Percentiles rank a stretch among this genome's conserved stretches.
Evolutionary conservation across 2,888 invertebrate species (phyloP).

Genomic region (Stenolophus ochropezus): DNA sequence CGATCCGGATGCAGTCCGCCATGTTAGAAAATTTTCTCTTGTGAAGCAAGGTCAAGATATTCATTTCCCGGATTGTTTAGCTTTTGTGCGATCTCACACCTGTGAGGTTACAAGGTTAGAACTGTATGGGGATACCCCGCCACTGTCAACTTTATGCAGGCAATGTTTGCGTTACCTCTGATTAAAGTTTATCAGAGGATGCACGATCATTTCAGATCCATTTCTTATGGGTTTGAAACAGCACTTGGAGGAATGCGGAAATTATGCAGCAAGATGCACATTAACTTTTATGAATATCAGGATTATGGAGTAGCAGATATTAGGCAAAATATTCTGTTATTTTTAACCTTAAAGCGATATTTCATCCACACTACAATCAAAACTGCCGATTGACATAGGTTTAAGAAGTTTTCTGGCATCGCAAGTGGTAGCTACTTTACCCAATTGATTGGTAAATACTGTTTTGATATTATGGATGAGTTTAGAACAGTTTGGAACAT

Average conservation of each 20-base stretch:
- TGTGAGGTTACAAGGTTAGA: slow-evolving; percentile 35
- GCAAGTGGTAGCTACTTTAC: slow-evolving; percentile 61
- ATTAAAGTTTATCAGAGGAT: background rate
- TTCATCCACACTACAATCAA: slow-evolving; percentile 57
- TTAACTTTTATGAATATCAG: too few species aligned
- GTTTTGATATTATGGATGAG: slow-evolving; percentile 1
- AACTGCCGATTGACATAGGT: slow-evolving; percentile 30
- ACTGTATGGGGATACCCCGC: slow-evolving; percentile 56
- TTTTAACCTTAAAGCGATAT: slow-evolving; percentile 24
- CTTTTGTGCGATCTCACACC: background rate
- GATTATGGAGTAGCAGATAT: slow-evolving; percentile 53
- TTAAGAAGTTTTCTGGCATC: slow-evolving; percentile 46
- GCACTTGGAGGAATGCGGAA: too few species aligned
- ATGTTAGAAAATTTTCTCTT: background rate
- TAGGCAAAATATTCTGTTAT: background rate
- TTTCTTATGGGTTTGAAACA: too few species aligned
- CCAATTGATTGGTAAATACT: slow-evolving; percentile 39
- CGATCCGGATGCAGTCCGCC: background rate
- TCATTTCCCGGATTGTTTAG: background rate
- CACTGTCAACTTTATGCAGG: slow-evolving; percentile 12
- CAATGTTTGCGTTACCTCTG: background rate
- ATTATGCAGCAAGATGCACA: too few species aligned
- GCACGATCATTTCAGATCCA: background rate
- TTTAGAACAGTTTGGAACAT: background rate
- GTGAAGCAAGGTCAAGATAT: too few species aligned